These are phyloP conservation scores for Probosciger aterrimus DNA, from an alignment of 2,113 vertebrate genomes.

Conservation along the genomic window DNA sequence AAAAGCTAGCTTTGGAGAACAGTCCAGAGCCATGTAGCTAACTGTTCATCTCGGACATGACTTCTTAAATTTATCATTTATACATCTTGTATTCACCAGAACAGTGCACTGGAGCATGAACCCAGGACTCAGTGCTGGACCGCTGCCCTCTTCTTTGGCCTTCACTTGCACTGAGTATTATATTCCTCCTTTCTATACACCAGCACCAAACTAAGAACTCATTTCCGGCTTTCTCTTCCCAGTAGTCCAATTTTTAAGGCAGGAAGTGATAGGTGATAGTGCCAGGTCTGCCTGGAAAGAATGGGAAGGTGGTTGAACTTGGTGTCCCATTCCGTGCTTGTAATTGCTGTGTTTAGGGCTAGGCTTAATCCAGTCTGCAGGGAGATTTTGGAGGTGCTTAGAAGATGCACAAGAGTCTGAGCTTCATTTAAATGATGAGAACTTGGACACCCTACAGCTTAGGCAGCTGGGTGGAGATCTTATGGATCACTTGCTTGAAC, in stretches of 20 bases:
- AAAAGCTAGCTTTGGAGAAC: neutral
- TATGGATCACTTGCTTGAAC: slow-evolving; percentile 30
- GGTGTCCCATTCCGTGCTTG: neutral
- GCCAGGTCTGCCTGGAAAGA: neutral
- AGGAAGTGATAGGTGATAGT: neutral
- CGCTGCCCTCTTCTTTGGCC: neutral
- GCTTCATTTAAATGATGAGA: neutral
- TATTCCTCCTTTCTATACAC: neutral
- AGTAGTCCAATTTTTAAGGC: neutral
- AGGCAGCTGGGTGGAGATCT: neutral
- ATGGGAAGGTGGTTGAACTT: neutral
- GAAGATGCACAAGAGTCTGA: neutral
- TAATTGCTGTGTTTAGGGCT: neutral
- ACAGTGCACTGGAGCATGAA: neutral
- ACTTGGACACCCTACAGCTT: neutral
- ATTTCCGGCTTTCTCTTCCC: neutral
- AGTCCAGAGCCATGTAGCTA: neutral
- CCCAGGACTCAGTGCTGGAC: neutral
- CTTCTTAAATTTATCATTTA: neutral
- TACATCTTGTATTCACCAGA: neutral
- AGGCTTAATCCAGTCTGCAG: neutral
- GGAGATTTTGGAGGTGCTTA: neutral
- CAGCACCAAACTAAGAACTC: neutral
- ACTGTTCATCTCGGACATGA: neutral
- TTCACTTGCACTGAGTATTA: neutral